Evolutionary conservation across 2,113 vertebrate genomes (phyloP).

Genomic region (Psettodes erumei): DNA sequence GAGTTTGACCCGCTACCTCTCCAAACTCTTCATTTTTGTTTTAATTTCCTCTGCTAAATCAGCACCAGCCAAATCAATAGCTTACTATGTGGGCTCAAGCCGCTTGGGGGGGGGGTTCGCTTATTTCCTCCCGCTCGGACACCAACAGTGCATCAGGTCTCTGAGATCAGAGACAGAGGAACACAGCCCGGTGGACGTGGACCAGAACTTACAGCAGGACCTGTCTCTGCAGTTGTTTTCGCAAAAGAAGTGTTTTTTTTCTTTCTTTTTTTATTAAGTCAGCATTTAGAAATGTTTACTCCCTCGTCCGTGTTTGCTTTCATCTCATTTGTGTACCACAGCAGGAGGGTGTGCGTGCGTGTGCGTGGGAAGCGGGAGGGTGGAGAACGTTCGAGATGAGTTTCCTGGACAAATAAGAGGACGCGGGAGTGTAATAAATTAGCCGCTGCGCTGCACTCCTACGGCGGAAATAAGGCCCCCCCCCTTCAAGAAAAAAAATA

Average conservation of each 20-base stretch:
- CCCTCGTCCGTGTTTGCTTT: constrained; percentile 70
- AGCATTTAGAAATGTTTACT: constrained; percentile 75
- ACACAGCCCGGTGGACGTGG: constrained; percentile 18
- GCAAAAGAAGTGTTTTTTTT: constrained; percentile 11
- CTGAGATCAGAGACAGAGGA: constrained; percentile 34
- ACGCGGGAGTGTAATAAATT: constrained; percentile 40
- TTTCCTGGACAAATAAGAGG: constrained; percentile 58
- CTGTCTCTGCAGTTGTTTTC: constrained; percentile 63
- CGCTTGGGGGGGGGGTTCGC: constrained; percentile 49
- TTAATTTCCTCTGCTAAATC: constrained; percentile 48
- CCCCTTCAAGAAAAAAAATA: no score
- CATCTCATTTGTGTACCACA: constrained; percentile 61
- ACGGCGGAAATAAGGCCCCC: neutral
- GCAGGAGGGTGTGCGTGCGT: constrained; percentile 34
- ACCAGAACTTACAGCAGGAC: constrained; percentile 45
- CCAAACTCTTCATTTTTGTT: constrained; percentile 51
- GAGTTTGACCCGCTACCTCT: neutral
- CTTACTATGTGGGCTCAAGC: constrained; percentile 62
- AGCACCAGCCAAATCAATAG: constrained; percentile 63
- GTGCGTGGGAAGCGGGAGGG: constrained; percentile 26
- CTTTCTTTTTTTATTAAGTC: constrained; percentile 74
- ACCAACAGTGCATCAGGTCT: constrained; percentile 22
- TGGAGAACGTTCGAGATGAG: constrained; percentile 40
- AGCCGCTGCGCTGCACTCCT: constrained; percentile 46
- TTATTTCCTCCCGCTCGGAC: constrained; percentile 42